Evolutionary conservation across 2,797 vertebrate species (phyloP), one percentile per base, ranked within the genome.

Genomic region (Leucoraja ocellata): DNA sequence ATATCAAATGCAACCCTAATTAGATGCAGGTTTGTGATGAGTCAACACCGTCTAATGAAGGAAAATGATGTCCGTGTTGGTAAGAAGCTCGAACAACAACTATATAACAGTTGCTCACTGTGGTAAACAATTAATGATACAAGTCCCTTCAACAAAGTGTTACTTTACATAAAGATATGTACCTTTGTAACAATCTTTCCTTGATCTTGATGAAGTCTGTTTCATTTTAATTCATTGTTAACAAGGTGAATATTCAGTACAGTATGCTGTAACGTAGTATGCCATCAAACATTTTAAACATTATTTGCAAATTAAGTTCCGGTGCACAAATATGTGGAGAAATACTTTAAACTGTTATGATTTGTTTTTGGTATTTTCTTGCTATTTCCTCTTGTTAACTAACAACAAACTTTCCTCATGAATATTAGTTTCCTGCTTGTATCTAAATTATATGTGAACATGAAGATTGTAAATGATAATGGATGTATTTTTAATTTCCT

Each of bases 391-490:
- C 18, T 1, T 71, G 68, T 90, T 23, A 18, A 32, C 39, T 61
- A 90, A 71, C 63, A 68, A 71, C 32, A 10, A 18, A 2, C n/a
- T 39, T 90, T 90, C n/a, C 6, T 32, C 71, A 36, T 32, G 9
- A 90, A 71, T 71, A 90, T 71, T 71, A 39, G n/a, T 32, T 90
- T 90, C 1, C n/a, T 71, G 86, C 32, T 68, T 71, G 95, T 95
- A 95, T 96, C 94, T 95, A 94, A 94, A 94, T 94, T 95, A 93
- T 95, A 95, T 95, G 95, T 81, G 94, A 91, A 9, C 93, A 94
- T 94, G 96, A 95, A 96, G 95, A 95, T 96, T 96, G 18, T 68
- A 90, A 96, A 95, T 95, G 95, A 95, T 95, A 94, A 96, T 95
- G 96, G 96, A 94, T 94, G 86, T 95, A 93, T 94, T 96, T 95